Conservation (phyloP, 1,140 invertebrate genomes). For the Drosophila truncata region DNA sequence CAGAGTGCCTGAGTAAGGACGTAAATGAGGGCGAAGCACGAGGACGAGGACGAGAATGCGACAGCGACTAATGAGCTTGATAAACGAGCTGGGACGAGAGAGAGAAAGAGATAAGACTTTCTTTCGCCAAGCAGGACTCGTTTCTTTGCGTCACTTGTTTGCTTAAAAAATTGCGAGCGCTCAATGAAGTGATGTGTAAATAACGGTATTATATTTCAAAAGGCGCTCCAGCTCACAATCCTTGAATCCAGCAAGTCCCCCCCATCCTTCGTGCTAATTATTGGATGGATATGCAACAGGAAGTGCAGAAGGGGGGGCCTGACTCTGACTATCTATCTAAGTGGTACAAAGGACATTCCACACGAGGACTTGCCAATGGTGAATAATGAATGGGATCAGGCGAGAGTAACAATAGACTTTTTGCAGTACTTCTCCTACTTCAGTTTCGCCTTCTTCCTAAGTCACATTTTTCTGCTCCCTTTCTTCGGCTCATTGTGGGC, state of each 20-base stretch:
- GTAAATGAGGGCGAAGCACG: slow-evolving; percentile 23
- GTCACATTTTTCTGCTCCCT: slow-evolving; percentile 16
- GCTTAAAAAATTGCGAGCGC: slow-evolving; percentile 52
- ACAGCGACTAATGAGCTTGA: slow-evolving; percentile 63
- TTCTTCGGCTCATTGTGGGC: slow-evolving; percentile 5
- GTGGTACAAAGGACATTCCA: slow-evolving; percentile 51
- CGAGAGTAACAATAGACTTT: slow-evolving; percentile 29
- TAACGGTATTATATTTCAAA: slow-evolving; percentile 55
- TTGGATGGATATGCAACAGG: slow-evolving; percentile 52
- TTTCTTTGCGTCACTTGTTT: slow-evolving; percentile 26
- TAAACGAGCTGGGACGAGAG: slow-evolving; percentile 49
- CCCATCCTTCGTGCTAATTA: slow-evolving; percentile 52
- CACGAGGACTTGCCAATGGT: slow-evolving; percentile 50
- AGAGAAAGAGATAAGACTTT: slow-evolving; percentile 25
- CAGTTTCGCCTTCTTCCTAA: background rate
- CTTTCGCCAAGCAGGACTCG: background rate
- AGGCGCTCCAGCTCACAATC: slow-evolving; percentile 14
- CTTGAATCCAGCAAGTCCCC: too few species aligned
- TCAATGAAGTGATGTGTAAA: slow-evolving; percentile 73
- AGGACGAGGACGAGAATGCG: slow-evolving; percentile 21
- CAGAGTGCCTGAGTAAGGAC: background rate
- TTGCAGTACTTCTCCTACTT: background rate
- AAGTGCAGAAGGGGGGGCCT: background rate
- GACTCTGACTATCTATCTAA: slow-evolving; percentile 9
- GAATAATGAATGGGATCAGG: slow-evolving; percentile 52